phyloP scores from a whole-genome alignment of 2,113 vertebrate species.

The Solenodon paradoxus region DNA sequence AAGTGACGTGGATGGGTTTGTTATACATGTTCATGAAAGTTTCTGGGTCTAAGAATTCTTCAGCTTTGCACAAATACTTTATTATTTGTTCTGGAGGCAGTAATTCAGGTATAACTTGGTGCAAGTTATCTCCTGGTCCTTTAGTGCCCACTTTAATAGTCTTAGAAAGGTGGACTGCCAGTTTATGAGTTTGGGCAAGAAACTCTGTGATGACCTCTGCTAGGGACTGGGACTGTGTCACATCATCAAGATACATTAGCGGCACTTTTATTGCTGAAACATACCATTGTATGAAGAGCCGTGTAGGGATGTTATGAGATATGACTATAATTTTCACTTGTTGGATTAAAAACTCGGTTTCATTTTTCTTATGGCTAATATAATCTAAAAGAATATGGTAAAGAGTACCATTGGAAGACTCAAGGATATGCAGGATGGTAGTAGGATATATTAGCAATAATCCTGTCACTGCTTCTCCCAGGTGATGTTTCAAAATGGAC shows the following conservation, averaged over 20 bases:
- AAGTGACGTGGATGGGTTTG: slow-evolving; percentile 67
- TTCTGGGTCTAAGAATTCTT: slow-evolving; percentile 68
- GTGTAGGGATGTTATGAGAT: slow-evolving; percentile 79
- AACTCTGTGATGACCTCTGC: slow-evolving; percentile 73
- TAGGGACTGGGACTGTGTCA: not conserved
- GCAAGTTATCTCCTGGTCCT: not conserved
- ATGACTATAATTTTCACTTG: slow-evolving; percentile 78
- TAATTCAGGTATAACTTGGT: slow-evolving; percentile 61
- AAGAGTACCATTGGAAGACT: slow-evolving; percentile 77
- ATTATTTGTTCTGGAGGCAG: slow-evolving; percentile 75
- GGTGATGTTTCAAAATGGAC: not conserved
- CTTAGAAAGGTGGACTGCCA: slow-evolving; percentile 64
- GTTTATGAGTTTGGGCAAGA: slow-evolving; percentile 57
- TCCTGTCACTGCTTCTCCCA: slow-evolving; percentile 75
- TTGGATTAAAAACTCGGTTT: slow-evolving; percentile 65
- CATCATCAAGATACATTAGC: not conserved
- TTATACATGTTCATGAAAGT: slow-evolving; percentile 76
- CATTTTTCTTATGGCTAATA: slow-evolving; percentile 32
- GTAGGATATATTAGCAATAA: slow-evolving; percentile 77
- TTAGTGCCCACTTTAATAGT: slow-evolving; percentile 61
- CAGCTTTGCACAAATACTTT: slow-evolving; percentile 52
- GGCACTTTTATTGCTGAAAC: slow-evolving; percentile 26
- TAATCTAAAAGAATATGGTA: slow-evolving; percentile 77
- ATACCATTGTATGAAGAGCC: slow-evolving; percentile 80
- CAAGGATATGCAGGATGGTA: slow-evolving; percentile 75